A percentile compares a stretch with the other conserved stretches of the same genome.
phyloP scores from a whole-genome alignment of 2,113 vertebrate species.

The Glaucidium brasilianum region DNA sequence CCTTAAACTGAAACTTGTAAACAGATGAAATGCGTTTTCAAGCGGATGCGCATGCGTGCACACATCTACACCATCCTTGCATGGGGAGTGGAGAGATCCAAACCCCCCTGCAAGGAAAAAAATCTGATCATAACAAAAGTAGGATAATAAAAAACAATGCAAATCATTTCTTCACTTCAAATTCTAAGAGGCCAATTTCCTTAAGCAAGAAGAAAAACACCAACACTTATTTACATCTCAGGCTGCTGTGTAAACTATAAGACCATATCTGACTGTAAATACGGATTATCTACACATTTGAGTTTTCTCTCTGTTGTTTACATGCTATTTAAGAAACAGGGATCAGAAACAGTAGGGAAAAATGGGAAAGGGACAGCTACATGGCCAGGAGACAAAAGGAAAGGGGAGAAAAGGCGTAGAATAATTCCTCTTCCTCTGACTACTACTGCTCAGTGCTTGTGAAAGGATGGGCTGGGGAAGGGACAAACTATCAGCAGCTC shows the following conservation, averaged over 20 bases:
- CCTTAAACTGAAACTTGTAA: conserved; percentile 55
- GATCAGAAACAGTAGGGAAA: neutral
- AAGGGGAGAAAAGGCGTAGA: neutral
- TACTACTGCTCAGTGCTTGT: neutral
- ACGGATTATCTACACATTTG: neutral
- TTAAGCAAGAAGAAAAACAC: neutral
- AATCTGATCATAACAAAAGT: neutral
- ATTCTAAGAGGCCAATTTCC: neutral
- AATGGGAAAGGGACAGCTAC: neutral
- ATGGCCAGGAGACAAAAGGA: neutral
- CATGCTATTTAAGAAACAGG: neutral
- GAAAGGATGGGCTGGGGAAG: neutral
- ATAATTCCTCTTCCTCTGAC: neutral
- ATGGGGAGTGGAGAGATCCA: neutral
- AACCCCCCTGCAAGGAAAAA: neutral
- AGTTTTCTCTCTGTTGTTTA: conserved; percentile 14
- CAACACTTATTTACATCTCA: neutral
- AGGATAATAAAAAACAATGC: neutral
- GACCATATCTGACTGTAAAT: neutral
- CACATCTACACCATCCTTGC: neutral
- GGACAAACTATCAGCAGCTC: conserved; percentile 26
- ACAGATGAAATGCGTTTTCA: neutral
- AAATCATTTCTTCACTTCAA: neutral
- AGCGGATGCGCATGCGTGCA: neutral
- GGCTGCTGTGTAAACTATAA: neutral